phyloP scores from a whole-genome alignment of 2,113 vertebrate species.

The Myocastor coypus region DNA sequence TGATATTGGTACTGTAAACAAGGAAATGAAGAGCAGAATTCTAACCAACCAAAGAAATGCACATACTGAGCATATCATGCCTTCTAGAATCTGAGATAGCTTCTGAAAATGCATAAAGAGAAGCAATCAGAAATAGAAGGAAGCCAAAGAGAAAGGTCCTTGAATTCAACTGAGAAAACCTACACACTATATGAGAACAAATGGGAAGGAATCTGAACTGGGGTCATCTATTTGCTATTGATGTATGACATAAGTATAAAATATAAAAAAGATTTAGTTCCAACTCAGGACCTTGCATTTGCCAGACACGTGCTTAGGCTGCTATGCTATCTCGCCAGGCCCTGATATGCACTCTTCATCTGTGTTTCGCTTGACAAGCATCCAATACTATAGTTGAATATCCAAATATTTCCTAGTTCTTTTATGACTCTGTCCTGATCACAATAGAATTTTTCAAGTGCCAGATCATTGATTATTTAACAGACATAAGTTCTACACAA shows the following conservation, averaged over 20 bases:
- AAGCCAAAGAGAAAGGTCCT: neutral
- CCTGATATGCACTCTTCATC: neutral
- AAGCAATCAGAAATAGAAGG: neutral
- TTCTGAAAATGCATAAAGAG: neutral
- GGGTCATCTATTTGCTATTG: neutral
- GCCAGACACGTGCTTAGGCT: no score
- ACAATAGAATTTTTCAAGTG: neutral
- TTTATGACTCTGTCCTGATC: neutral
- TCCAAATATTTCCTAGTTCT: neutral
- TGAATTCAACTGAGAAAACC: neutral
- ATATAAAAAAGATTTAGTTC: neutral
- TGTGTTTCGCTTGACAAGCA: neutral
- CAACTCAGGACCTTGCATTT: no score
- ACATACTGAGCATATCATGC: neutral
- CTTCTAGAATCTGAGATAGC: neutral
- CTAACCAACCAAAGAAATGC: neutral
- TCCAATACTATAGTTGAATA: neutral
- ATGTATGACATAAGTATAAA: neutral
- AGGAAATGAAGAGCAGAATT: neutral
- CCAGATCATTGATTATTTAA: neutral
- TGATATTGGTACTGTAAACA: neutral
- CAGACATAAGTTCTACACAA: neutral
- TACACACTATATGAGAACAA: neutral
- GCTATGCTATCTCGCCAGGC: no score
- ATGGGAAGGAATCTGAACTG: neutral